Percentiles rank a stretch among this genome's conserved stretches.
These are phyloP conservation scores for Spilosoma lubricipeda DNA, from an alignment of 2,888 invertebrate genomes.

Conservation along the genomic window DNA sequence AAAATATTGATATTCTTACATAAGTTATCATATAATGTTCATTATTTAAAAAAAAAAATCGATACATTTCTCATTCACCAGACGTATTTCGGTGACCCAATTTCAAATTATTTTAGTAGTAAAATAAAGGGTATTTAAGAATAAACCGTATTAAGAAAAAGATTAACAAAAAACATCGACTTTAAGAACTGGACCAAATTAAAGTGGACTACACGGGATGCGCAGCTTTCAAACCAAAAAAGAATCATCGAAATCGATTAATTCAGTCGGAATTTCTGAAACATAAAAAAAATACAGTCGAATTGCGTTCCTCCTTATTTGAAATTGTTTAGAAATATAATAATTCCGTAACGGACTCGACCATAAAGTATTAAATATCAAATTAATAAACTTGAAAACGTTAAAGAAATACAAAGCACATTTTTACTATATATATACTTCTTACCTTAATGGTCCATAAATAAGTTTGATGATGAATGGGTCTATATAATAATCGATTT, in stretches of 20 bases:
- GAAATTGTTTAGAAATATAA: not conserved
- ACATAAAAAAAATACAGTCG: no score
- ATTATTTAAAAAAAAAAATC: no score
- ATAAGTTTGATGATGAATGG: constrained; percentile 13
- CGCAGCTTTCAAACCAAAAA: no score
- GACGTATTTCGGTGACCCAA: not conserved
- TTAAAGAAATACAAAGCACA: not conserved
- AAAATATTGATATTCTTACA: no score
- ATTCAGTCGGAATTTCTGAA: no score
- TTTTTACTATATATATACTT: not conserved
- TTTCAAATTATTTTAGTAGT: not conserved
- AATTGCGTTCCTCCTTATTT: no score
- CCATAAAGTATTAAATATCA: not conserved
- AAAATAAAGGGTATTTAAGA: not conserved
- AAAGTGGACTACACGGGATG: no score
- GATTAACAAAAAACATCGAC: no score
- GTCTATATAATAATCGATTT: not conserved
- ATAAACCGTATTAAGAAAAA: not conserved
- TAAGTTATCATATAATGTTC: no score
- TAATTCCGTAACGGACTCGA: not conserved
- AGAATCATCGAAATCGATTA: no score
- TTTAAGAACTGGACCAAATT: no score
- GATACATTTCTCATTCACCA: not conserved
- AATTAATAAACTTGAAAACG: not conserved
- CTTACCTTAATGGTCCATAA: constrained; percentile 14